phyloP scores from a whole-genome alignment of 53 echinoderm and acorn worm species.

The Stichopus horrens region DNA sequence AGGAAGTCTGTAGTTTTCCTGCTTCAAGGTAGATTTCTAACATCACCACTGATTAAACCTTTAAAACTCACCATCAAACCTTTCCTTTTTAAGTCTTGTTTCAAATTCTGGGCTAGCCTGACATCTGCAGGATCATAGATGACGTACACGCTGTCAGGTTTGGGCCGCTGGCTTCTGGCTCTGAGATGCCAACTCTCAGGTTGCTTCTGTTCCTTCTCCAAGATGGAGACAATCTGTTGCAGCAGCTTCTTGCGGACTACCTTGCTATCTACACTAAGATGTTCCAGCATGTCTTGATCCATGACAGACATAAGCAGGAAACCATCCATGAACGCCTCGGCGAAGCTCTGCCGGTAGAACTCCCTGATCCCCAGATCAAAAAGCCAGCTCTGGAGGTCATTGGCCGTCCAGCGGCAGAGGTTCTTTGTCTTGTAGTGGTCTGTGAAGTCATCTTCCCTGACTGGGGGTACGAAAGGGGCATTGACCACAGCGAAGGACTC shows the following conservation, averaged over 20 bases:
- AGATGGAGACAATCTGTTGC: constrained; percentile 74
- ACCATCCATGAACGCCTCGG: constrained; percentile 80
- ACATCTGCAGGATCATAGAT: constrained; percentile 96
- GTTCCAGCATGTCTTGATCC: constrained; percentile 78
- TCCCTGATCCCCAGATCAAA: constrained; percentile 82
- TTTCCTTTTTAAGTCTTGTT: constrained; percentile 85
- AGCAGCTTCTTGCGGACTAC: constrained; percentile 91
- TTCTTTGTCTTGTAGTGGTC: constrained; percentile 81
- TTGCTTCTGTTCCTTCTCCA: constrained; percentile 86
- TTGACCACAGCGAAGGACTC: constrained; percentile 75
- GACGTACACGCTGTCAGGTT: constrained; percentile 76
- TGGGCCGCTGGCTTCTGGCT: constrained; percentile 69
- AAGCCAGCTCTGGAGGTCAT: constrained; percentile 93
- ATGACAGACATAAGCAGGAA: constrained; percentile 88
- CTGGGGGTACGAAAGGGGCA: constrained; percentile 64
- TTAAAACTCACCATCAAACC: constrained; percentile 65
- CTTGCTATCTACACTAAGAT: constrained; percentile 81
- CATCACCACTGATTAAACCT: too few species aligned
- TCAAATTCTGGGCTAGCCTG: constrained; percentile 85
- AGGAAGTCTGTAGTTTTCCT: too few species aligned
- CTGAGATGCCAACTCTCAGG: constrained; percentile 94
- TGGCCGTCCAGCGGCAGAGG: constrained; percentile 75
- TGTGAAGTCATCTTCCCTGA: constrained; percentile 60
- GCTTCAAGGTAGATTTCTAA: too few species aligned
- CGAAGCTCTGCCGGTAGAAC: constrained; percentile 90